Base-by-base conservation (phyloP, 2,113 vertebrate genomes). In the Craseonycteris thonglongyai region DNA sequence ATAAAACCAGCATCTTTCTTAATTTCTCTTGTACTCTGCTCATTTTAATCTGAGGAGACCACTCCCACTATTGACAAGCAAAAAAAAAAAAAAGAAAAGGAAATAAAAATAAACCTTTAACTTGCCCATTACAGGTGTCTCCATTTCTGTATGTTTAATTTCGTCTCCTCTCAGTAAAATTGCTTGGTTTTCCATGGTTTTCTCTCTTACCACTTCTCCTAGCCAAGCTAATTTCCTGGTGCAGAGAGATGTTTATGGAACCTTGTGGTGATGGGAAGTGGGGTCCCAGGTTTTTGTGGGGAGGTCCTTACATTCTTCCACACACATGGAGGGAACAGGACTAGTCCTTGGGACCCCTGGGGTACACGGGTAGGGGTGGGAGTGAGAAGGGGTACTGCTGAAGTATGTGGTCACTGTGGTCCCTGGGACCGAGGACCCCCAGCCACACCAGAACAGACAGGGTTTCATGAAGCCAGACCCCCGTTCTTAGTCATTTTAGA, bases 21-120 rank as follows among this genome's bases (percentile, higher is more conserved):
- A 54, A 19, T 69, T 74, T 87, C 68, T 92, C 47, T 81, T 11
- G 1, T 49, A 35, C 35, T 82, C 33, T 30, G 89, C 45, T 95
- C 30, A n/a, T 80, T 58, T 88, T 40, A 56, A 88, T 42, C 56
- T 82, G n/a, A 75, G 83, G 21, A 76, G 42, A 63, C 10, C 28
- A 61, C 38, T 38, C 38, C 68, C 82, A 33, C 33, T 82, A 9
- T 18, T 90, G 45, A 86, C 16, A 63, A 56, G 40, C 1, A 28
- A 47, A 18, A 7, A 51, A n/a, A 5, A 40, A 40, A 42, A 69
- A 26, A 68, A 58, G 4, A 35, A 22, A 51, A 56, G 12, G 12
- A 56, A 35, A 14, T 0, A 47, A 6, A 38, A 19, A 81, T 11
- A 66, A 61, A 26, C 18, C 4, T 45, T 71, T 38, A 90, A 75